These are phyloP conservation scores for Argentina silus DNA, from an alignment of 2,797 vertebrate genomes.

Conservation along the genomic window DNA sequence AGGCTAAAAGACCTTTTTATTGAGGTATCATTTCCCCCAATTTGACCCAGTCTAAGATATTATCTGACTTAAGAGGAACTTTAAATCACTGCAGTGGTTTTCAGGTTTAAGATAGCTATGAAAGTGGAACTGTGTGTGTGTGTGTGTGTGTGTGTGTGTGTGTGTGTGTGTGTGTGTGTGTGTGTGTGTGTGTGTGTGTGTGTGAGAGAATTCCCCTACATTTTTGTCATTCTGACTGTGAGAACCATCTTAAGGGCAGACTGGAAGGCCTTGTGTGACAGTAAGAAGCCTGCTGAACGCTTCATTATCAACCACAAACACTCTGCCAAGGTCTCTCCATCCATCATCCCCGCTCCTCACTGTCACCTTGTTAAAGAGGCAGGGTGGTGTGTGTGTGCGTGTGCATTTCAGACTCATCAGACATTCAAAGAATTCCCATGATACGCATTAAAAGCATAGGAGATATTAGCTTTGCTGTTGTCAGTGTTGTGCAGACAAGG, in stretches of 20 bases:
- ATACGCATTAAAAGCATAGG: neutral
- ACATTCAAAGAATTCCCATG: neutral
- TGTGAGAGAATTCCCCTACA: neutral
- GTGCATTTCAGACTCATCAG: neutral
- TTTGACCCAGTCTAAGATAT: neutral
- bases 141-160: no score
- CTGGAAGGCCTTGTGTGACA: conserved; percentile 10
- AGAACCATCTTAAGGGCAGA: neutral
- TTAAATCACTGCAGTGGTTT: neutral
- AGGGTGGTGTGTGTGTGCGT: conserved; percentile 4
- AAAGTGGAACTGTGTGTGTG: neutral
- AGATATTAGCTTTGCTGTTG: neutral
- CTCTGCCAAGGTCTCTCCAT: conserved; percentile 4
- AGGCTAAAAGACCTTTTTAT: neutral
- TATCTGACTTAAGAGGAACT: neutral
- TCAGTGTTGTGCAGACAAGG: conserved; percentile 10
- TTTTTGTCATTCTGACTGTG: neutral
- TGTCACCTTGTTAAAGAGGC: conserved; percentile 16
- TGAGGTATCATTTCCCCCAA: neutral
- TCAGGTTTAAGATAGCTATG: neutral
- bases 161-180: neutral
- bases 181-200: no score
- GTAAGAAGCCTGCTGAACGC: neutral
- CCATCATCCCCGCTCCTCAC: conserved; percentile 7
- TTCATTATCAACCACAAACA: conserved; percentile 19